Evolutionary conservation across 2,888 invertebrate species (phyloP).

Genomic region (Spisula solida): DNA sequence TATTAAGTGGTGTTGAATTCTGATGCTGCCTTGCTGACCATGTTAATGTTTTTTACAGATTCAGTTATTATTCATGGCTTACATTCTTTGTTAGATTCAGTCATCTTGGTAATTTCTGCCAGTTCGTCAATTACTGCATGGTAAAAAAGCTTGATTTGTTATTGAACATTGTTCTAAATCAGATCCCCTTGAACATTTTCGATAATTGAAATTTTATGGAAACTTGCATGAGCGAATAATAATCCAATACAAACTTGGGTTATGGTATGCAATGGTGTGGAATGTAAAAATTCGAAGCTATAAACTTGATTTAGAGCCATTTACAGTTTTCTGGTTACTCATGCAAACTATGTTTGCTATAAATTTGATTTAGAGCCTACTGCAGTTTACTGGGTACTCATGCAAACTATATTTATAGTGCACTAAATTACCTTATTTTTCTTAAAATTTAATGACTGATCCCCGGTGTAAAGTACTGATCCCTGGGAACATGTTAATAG

Average conservation of each 20-base stretch:
- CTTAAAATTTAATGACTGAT: slow-evolving; percentile 2
- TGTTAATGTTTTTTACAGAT: no score
- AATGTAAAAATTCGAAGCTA: neutral
- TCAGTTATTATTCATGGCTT: no score
- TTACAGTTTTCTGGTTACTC: neutral
- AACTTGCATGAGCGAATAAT: neutral
- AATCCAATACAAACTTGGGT: neutral
- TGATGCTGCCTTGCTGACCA: no score
- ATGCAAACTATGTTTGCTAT: neutral
- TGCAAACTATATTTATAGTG: neutral
- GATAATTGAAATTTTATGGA: neutral
- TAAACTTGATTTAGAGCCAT: neutral
- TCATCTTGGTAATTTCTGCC: neutral
- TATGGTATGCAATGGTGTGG: neutral
- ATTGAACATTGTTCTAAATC: neutral
- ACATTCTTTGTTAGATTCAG: no score
- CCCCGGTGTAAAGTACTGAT: neutral
- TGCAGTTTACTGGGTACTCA: slow-evolving; percentile 4
- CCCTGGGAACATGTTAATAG: neutral
- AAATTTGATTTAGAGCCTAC: neutral
- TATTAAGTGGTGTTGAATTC: no score
- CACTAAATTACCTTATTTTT: neutral
- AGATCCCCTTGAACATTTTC: neutral
- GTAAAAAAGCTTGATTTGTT: neutral
- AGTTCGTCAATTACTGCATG: neutral